Base-by-base conservation (phyloP, 1,140 invertebrate genomes). In the Cataglyphis hispanica region DNA sequence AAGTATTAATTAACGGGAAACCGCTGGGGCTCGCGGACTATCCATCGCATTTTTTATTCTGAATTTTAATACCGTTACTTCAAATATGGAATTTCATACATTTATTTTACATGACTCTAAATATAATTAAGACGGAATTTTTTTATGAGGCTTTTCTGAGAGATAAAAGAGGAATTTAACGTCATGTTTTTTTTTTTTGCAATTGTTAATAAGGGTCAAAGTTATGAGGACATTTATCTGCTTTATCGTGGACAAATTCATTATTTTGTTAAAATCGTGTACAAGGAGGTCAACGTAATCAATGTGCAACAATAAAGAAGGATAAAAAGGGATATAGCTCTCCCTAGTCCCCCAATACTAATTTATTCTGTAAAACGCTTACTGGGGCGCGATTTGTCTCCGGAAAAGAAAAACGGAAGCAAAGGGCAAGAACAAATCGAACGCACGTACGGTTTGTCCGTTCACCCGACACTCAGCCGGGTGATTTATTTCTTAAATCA, bases 401-500 rank as follows among this genome's bases (percentile, higher is more conserved):
- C 13, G 37, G 67, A 74, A 83, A 74, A 83, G 78, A 74, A 83
- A 83, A 83, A 25, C 67, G 67, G 78, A 74, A 72, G 67, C 40
- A 40, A 50, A 34, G 46, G 69, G 64, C 78, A 60, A 34, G 67
- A 80, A 83, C 67, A 83, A 83, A 83, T 83, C 78, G 67, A 83
- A 83, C 53, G 78, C 56, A 83, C 67, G 78, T 74, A 83, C 78
- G 78, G 78, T 83, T 81, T 81, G 78, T 81, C 78, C 78, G 67
- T 72, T 74, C 40, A n/a, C 67, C 67, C 67, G 67, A 60, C 67
- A 74, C 56, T 83, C 63, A 66, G 46, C 46, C 85, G 84, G 50
- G 70, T 87, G 86, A 87, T 88, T 86, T 89, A 88, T 88, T 58
- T 83, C 88, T 84, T 77, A 87, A 88, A 88, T 87, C 87, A 87